A percentile compares a stretch with the other conserved stretches of the same genome.
Conservation (phyloP, 1,140 invertebrate species). For the Saxidomus purpurata region DNA sequence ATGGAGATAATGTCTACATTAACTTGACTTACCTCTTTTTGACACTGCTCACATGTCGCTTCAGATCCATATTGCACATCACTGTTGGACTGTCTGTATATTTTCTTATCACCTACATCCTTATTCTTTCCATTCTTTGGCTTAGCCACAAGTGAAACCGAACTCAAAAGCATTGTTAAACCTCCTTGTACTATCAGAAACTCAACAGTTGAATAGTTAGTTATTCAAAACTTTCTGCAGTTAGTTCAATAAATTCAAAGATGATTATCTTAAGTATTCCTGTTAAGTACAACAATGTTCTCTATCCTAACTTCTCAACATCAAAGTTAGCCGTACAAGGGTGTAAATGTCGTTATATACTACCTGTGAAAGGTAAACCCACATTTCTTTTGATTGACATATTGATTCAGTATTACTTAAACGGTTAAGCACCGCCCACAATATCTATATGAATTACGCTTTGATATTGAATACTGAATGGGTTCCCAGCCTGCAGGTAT, state of each 20-base stretch:
- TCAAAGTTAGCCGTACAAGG: neutral
- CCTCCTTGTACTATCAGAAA: neutral
- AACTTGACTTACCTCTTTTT: slow-evolving; percentile 34
- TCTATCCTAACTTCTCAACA: too few species aligned
- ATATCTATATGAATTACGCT: neutral
- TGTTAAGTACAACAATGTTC: too few species aligned
- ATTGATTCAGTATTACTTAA: neutral
- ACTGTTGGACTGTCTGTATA: neutral
- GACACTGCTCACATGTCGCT: neutral
- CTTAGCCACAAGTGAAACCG: slow-evolving; percentile 22
- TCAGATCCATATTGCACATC: neutral
- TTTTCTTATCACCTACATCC: neutral
- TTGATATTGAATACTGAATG: too few species aligned
- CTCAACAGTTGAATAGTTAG: too few species aligned
- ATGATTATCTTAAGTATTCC: too few species aligned
- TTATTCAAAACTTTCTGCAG: too few species aligned
- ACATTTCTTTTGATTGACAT: slow-evolving; percentile 10
- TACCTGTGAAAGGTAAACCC: neutral
- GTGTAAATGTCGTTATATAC: neutral
- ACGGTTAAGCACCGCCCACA: neutral
- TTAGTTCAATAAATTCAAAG: too few species aligned
- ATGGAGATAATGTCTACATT: too few species aligned
- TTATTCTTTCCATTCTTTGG: slow-evolving; percentile 19
- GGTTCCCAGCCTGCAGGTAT: too few species aligned
- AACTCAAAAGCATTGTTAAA: slow-evolving; percentile 22